These are phyloP conservation scores for Belgica antarctica DNA, from an alignment of 2,888 invertebrate species.

Conservation along the genomic window DNA sequence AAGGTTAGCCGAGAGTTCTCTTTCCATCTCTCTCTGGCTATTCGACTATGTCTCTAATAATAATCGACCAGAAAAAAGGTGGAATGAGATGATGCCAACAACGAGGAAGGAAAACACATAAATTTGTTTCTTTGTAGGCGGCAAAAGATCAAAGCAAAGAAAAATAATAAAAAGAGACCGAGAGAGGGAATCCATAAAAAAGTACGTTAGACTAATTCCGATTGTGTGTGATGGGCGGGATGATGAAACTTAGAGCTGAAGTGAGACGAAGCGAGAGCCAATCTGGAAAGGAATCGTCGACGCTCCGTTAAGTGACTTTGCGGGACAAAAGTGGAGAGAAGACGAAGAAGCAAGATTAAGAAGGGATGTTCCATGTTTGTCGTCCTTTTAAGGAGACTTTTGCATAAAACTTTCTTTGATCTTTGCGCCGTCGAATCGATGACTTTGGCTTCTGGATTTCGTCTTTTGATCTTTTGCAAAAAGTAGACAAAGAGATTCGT, in stretches of 20 bases:
- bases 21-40: background rate
- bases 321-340: background rate
- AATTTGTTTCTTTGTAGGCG: constrained; percentile 34
- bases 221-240: constrained; percentile 8
- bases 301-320: constrained; percentile 17
- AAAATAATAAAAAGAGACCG: constrained; percentile 7
- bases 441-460: constrained; percentile 15
- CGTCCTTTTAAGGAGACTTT: constrained; percentile 23
- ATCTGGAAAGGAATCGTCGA: constrained; percentile 27
- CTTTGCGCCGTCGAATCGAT: background rate
- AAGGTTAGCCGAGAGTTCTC: background rate
- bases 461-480: background rate
- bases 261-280: background rate
- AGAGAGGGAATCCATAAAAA: constrained; percentile 38
- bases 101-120: constrained; percentile 43
- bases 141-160: constrained; percentile 38
- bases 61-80: constrained; percentile 32
- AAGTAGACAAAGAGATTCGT: background rate
- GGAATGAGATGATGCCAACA: constrained; percentile 15
- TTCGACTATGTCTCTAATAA: background rate
- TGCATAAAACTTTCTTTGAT: background rate
- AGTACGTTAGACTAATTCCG: constrained; percentile 37
- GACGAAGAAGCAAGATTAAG: background rate
- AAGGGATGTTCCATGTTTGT: constrained; percentile 20
- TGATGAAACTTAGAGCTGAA: constrained; percentile 4